Evolutionary conservation across 2,113 vertebrate genomes (phyloP), one percentile per base, ranked within the genome.

Genomic region (Menidia beryllina): DNA sequence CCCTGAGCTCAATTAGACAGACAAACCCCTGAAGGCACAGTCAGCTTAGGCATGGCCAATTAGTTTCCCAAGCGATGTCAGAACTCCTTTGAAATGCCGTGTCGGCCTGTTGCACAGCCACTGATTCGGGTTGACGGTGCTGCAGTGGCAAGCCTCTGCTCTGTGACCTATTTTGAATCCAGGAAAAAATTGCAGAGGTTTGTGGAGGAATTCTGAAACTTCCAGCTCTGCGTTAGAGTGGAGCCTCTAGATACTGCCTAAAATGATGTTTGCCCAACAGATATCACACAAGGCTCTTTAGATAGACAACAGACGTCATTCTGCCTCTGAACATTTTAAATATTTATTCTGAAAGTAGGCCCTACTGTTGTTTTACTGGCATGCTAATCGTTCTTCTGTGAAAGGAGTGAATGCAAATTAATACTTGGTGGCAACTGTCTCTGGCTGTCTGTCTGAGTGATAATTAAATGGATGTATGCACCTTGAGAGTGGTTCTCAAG

Each of bases 41-140:
- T 87, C 84, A 88, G 87, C 88, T 93, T 90, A 89, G 87, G 82
- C 89, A 91, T 83, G 89, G 90, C 92, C 90, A 93, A 92, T 94
- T 93, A 93, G 89, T 86, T 91, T 89, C 86, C 88, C 89, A 86
- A 91, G 90, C 81, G 73, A 83, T 91, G 93, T 91, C 91, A 92
- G 90, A 92, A 88, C 86, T 92, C 86, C 90, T 93, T 93, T 93
- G 91, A 94, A 92, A 86, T 76, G 82, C 77, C 64, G 52, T 84
- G 90, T 90, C 86, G 78, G 83, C 91, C 88, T 86, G 88, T 90
- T 91, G 85, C 84, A 74, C 56, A 49, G 83, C 52, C 85, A 26
- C 86, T 89, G 91, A 91, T 91, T 88, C 55, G 52, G 88, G 79
- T 68, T 88, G 91, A 92, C 88, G 85, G 71, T 81, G 86, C 88